Base-by-base conservation (phyloP, 2,797 vertebrate genomes). In the Pseudomugil gertrudae region DNA sequence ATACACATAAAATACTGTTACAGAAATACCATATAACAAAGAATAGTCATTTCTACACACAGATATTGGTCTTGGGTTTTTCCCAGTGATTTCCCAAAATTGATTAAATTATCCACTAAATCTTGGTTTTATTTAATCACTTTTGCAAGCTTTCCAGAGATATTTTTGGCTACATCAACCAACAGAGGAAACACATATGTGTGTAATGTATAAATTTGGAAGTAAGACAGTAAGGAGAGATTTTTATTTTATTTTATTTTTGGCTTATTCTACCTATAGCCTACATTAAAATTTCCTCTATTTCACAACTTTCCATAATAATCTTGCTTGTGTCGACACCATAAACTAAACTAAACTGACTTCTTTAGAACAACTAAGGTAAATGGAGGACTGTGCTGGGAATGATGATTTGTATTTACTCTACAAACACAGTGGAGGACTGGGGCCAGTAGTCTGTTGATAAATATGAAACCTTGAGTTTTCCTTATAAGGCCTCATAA, bases 401-500 rank as follows among this genome's bases (percentile, higher is more conserved):
- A 84, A 64, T 78, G 53, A 61, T 79, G 64, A 80, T 80, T 65
- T 60, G 29, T 60, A 17, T 84, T 81, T 85, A 63, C 47, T 72
- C 13, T 56, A 57, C 63, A 72, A 77, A 83, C 65, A 72, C 9
- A 27, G 47, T 2, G 3, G 71, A 74, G 51, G 48, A 74, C 74
- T 66, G 53, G 40, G 23, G 29, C 11, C 4, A 11, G 66, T 35
- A 61, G 70, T 66, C 72, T 74, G 61, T 76, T 78, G 63, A 79
- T 80, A 74, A 83, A 85, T 73, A 78, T 45, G 30, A 26, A 62
- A 51, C 66, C 56, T 53, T 2, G 10, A 17, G 8, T 74, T 70
- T 62, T 3, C 69, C 66, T 66, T 74, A 19, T 69, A 83, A 72
- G 69, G 66, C 53, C 54, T 78, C 26, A 62, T 63, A 51, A 68